These are phyloP conservation scores for Phaedon cochleariae DNA, from an alignment of 2,888 invertebrate genomes.

Conservation along the genomic window DNA sequence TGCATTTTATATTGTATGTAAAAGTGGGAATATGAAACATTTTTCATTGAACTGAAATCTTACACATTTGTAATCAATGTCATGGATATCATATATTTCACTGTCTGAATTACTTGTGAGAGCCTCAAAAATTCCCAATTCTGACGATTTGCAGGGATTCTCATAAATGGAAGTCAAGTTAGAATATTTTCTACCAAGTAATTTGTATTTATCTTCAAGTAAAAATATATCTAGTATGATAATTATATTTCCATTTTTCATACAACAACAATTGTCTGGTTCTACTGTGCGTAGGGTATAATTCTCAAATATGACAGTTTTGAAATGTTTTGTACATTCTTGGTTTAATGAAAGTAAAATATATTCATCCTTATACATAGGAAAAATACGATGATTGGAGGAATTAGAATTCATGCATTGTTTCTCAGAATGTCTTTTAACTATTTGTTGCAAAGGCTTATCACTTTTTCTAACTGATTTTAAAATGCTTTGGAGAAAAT, in stretches of 20 bases:
- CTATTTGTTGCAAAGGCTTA: constrained; percentile 12
- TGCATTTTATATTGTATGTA: background rate
- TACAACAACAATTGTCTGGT: constrained; percentile 4
- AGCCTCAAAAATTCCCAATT: background rate
- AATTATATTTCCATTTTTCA: constrained; percentile 13
- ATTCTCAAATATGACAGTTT: constrained; percentile 10
- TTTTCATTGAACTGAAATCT: constrained; percentile 3
- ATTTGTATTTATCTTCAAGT: constrained; percentile 12
- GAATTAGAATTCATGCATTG: constrained; percentile 1
- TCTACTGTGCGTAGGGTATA: constrained; percentile 14
- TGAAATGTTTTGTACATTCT: constrained; percentile 8
- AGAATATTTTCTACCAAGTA: constrained; percentile 12
- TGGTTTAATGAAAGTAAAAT: constrained; percentile 9
- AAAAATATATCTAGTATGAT: constrained; percentile 4
- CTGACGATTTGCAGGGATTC: constrained; percentile 2
- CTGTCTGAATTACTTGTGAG: constrained; percentile 2
- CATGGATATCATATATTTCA: constrained; percentile 9
- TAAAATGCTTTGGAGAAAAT: constrained; percentile 6
- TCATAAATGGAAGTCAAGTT: constrained; percentile 6
- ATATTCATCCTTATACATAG: constrained; percentile 17
- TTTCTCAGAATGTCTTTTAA: constrained; percentile 9
- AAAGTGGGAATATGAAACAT: constrained; percentile 5
- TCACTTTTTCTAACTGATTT: constrained; percentile 12
- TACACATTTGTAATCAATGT: constrained; percentile 4
- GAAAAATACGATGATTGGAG: background rate